Evolutionary conservation across 2,113 vertebrate genomes (phyloP), one percentile per base, ranked within the genome.

Genomic region (Pluvialis apricaria): DNA sequence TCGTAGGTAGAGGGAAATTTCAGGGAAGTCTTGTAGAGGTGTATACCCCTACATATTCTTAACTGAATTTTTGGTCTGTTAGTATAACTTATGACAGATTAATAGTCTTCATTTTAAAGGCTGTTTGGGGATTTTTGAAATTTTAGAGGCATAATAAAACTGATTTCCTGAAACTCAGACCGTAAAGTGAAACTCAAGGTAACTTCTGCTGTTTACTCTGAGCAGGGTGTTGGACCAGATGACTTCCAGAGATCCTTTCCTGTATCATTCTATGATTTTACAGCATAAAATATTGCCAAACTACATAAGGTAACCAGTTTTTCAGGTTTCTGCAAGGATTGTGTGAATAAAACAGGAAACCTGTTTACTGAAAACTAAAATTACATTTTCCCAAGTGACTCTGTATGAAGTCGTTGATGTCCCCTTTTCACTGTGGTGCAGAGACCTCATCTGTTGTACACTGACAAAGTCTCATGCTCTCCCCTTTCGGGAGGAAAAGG

Each of bases 121-220:
- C 29, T 20, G 26, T 42, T 80, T 68, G 25, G 54, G 26, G 87
- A 28, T 28, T 36, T 55, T 68, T 82, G 6, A 85, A 17, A 65
- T 61, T 87, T 85, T 82, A 54, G 34, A 66, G 26, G 25, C 54
- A 40, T 25, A 82, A 49, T 69, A 75, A 79, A 90, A 44, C 24
- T 19, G 11, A 38, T 72, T 75, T 92, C 42, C 55, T 79, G 81
- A 82, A 96, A 91, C 26, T 93, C 61, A 87, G 40, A 57, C 28
- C 16, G 7, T 78, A 44, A 64, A 34, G 36, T 76, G 62, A 95
- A 91, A 82, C 26, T 76, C 11, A 5, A 40, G 20, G 20, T 79
- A 51, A 29, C 5, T 90, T 76, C 65, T 72, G 4, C 47, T 82
- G 11, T 83, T 91, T 88, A 25, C 55, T 86, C 44, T 79, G 61